phyloP scores from a whole-genome alignment of 2,797 vertebrate species.

The Hapalemur alaotrensis region DNA sequence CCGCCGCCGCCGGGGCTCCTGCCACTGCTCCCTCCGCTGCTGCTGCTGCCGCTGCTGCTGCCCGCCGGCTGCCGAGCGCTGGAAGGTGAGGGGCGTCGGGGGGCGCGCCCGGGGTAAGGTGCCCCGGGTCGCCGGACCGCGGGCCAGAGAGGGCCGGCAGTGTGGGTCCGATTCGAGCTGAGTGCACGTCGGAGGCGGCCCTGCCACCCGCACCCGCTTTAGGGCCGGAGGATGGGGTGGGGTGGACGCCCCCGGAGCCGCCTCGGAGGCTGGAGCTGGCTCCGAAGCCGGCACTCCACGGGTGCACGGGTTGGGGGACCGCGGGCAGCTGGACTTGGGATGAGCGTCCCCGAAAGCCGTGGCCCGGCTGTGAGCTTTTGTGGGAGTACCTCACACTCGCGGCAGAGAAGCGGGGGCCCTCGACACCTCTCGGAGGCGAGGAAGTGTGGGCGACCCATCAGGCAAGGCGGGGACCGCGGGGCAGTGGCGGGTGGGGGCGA shows the following conservation, averaged over 20 bases:
- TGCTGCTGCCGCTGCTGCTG: constrained; percentile 71
- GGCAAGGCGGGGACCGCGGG: background rate
- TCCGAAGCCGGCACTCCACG: background rate
- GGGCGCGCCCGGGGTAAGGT: background rate
- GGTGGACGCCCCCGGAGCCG: background rate
- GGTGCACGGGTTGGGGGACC: background rate
- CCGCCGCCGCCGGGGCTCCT: constrained; percentile 43
- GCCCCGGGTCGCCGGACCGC: background rate
- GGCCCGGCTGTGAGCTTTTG: background rate
- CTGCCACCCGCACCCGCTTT: background rate
- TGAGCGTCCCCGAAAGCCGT: background rate
- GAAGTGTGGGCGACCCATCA: constrained; percentile 4
- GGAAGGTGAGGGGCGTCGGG: constrained; percentile 82
- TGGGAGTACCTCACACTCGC: background rate
- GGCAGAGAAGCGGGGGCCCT: background rate
- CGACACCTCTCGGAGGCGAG: background rate
- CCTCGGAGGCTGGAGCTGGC: background rate
- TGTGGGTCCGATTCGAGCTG: too few relatives aligned
- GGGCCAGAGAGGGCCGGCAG: background rate
- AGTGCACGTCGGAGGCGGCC: constrained; percentile 23
- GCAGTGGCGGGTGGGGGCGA: background rate
- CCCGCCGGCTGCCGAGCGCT: constrained; percentile 78
- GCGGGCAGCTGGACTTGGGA: background rate
- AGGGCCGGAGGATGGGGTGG: background rate
- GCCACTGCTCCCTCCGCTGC: constrained; percentile 50